Conservation (phyloP, 1,140 invertebrate genomes). For the Helicoverpa zea region DNA sequence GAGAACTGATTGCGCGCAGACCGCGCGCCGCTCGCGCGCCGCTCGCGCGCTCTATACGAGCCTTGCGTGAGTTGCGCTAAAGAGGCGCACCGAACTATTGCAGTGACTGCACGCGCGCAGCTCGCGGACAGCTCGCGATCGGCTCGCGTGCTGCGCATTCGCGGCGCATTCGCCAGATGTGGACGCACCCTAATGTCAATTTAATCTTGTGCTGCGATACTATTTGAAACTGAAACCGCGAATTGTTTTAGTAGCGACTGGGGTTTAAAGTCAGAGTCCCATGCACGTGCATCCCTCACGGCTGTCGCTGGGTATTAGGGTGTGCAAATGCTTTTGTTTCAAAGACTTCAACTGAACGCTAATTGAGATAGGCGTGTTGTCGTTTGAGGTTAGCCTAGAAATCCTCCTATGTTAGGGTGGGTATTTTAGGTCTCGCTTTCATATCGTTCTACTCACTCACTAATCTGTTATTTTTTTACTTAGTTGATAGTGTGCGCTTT, state of each 20-base stretch:
- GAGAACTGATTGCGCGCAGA: too few relatives aligned
- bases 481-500: background rate
- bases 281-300: constrained; percentile 16
- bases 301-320: background rate
- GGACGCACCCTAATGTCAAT: too few relatives aligned
- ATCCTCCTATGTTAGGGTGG: background rate
- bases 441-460: too few relatives aligned
- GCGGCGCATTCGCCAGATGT: too few relatives aligned
- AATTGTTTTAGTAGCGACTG: background rate
- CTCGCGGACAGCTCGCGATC: too few relatives aligned
- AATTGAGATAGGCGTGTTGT: constrained; percentile 1
- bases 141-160: too few relatives aligned
- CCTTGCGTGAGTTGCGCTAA: too few relatives aligned
- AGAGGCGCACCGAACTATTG: too few relatives aligned
- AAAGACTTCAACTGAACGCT: background rate
- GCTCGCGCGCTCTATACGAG: too few relatives aligned
- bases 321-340: constrained; percentile 19
- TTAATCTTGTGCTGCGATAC: background rate
- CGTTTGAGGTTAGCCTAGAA: background rate
- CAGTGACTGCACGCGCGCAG: too few relatives aligned
- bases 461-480: too few relatives aligned
- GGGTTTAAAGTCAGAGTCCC: background rate
- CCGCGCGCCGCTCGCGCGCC: too few relatives aligned
- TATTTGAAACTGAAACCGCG: background rate
- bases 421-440: background rate